Evolutionary conservation across 2,113 vertebrate species (phyloP), one percentile per base, ranked within the genome.

Genomic region (Pyxicephalus adspersus): DNA sequence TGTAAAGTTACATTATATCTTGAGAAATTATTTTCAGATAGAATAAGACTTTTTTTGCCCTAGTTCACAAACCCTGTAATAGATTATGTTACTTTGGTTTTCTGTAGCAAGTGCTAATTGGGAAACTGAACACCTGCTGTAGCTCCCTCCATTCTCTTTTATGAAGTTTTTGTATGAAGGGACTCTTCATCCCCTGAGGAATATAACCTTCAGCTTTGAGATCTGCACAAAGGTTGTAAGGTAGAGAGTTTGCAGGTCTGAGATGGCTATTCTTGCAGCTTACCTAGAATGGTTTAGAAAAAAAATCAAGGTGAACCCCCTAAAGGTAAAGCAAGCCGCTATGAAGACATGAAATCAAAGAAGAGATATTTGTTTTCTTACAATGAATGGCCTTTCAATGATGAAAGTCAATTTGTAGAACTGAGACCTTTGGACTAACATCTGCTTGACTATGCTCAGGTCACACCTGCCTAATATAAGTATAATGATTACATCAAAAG

Each of bases 361-460:
- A 31, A 61, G 50, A 75, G 67, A 75, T 72, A 82, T 82, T 82
- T 65, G 61, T 74, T 75, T 57, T 26, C 63, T 64, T 51, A 26
- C 38, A 66, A 66, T 65, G 80, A 82, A 82, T 82, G 61, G 70
- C 51, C 18, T 31, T 38, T 51, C 64, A 64, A 81, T 74, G 79
- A 81, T 81, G 61, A 82, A 82, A 82, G 80, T 74, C 67, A 82
- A 82, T 82, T 82, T 82, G 80, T 82, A 75, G 61, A 75, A 71
- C 61, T 75, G 28, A 75, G 71, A 82, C 80, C 80, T 82, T 82
- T 82, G 80, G 80, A 82, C 80, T 75, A 82, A 82, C 80, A 82
- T 82, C 80, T 82, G 71, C 70, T 58, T 58, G 19, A 45, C 64
- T 51, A 82, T 82, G 61, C 29, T 66, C 29, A 38, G 80, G 80